phyloP scores from a whole-genome alignment of 2,888 invertebrate species.

The Coremacera marginata region DNA sequence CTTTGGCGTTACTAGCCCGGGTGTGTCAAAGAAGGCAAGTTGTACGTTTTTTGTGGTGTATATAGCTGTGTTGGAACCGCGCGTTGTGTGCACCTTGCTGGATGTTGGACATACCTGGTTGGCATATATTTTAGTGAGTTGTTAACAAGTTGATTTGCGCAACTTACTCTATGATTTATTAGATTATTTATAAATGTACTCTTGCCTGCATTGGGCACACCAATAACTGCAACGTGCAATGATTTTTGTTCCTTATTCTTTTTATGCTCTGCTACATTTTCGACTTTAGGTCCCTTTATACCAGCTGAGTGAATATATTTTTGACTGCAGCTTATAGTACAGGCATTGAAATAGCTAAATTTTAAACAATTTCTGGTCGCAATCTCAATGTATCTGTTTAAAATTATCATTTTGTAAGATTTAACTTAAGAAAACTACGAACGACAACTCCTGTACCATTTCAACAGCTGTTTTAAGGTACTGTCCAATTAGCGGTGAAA shows the following conservation, averaged over 20 bases:
- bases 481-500: background rate
- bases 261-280: constrained; percentile 9
- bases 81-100: constrained; percentile 91
- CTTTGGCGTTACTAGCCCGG: constrained; percentile 82
- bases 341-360: constrained; percentile 3
- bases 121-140: background rate
- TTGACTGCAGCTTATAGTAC: constrained; percentile 14
- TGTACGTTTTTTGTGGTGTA: constrained; percentile 83
- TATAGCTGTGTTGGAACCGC: constrained; percentile 79
- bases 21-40: constrained; percentile 92
- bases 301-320: background rate
- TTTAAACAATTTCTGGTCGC: constrained; percentile 26
- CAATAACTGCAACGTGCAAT: constrained; percentile 82
- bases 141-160: background rate
- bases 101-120: constrained; percentile 93
- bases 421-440: background rate
- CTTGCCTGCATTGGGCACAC: constrained; percentile 95
- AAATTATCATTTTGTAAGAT: constrained; percentile 26
- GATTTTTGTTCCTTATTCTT: constrained; percentile 50
- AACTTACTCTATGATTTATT: constrained; percentile 79
- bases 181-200: constrained; percentile 93
- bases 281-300: background rate
- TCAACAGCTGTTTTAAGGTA: background rate
- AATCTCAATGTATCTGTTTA: constrained; percentile 37
- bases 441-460: background rate